phyloP scores from a whole-genome alignment of 1,140 invertebrate genomes.

The Drosophila punjabiensis region DNA sequence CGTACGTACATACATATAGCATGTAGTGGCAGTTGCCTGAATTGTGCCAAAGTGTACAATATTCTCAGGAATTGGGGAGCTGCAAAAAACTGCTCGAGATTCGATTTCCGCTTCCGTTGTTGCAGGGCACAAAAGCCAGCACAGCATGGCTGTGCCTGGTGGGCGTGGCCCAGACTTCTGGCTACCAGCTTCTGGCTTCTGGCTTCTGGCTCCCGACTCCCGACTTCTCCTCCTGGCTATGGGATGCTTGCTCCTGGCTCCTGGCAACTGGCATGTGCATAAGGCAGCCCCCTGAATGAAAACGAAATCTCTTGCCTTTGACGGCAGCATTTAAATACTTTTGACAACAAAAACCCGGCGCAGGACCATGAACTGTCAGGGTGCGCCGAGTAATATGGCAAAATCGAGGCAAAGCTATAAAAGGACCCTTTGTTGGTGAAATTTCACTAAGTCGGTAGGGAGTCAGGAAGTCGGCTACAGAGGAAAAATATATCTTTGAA shows the following conservation, averaged over 20 bases:
- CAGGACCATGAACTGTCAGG: conserved; percentile 37
- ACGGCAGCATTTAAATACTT: conserved; percentile 79
- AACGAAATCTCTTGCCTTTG: conserved; percentile 72
- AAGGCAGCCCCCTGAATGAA: conserved; percentile 47
- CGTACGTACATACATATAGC: background rate
- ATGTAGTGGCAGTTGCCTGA: conserved; percentile 36
- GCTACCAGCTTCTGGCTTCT: conserved; percentile 3
- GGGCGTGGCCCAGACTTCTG: conserved; percentile 36
- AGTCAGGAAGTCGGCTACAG: conserved; percentile 21
- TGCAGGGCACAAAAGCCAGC: conserved; percentile 58
- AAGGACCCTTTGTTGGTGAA: conserved; percentile 52
- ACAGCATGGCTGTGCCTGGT: conserved; percentile 41
- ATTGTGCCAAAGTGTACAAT: conserved; percentile 52
- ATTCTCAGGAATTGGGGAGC: conserved; percentile 43
- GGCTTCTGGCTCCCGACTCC: conserved; percentile 25
- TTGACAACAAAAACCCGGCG: conserved; percentile 64
- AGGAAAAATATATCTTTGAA: background rate
- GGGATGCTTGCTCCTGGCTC: conserved; percentile 15
- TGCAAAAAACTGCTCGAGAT: conserved; percentile 72
- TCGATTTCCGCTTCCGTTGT: conserved; percentile 82
- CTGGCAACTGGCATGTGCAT: conserved; percentile 70
- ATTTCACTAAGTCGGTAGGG: conserved; percentile 6
- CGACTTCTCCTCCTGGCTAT: background rate
- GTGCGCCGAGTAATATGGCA: conserved; percentile 45
- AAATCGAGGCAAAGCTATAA: conserved; percentile 62